phyloP scores from a whole-genome alignment of 2,113 vertebrate genomes.

The Maccullochella peelii region DNA sequence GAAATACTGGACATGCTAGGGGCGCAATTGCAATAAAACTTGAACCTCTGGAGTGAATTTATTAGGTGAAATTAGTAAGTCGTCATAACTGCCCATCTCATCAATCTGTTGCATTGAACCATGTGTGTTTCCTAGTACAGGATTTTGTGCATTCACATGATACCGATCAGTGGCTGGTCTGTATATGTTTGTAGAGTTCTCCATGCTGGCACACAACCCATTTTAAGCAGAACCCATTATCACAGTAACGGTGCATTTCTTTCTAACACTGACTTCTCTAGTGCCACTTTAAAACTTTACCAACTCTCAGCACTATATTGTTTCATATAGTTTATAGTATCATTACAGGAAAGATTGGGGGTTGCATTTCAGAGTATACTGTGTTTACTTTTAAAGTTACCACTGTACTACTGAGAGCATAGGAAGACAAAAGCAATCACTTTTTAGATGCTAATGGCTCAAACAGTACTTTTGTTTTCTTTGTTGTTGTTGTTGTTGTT shows the following conservation, averaged over 20 bases:
- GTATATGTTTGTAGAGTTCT: background rate
- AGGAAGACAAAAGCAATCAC: background rate
- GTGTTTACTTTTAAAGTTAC: background rate
- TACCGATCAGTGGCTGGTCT: background rate
- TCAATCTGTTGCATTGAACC: background rate
- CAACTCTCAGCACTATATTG: background rate
- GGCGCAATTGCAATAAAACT: background rate
- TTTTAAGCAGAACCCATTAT: background rate
- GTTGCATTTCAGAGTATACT: background rate
- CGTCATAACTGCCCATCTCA: background rate
- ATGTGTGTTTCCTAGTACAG: background rate
- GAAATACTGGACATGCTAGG: background rate
- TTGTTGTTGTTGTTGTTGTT: too few species aligned
- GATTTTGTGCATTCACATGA: background rate
- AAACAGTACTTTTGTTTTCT: too few species aligned
- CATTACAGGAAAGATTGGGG: background rate
- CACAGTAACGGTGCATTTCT: background rate
- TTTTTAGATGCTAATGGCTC: background rate
- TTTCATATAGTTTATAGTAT: background rate
- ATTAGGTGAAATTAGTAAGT: background rate
- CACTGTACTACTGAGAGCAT: background rate
- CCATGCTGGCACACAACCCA: background rate
- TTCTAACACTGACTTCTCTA: background rate
- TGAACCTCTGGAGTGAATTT: background rate
- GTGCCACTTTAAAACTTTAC: background rate